These are phyloP conservation scores for Cydia splendana DNA, from an alignment of 1,140 invertebrate genomes.

Conservation along the genomic window DNA sequence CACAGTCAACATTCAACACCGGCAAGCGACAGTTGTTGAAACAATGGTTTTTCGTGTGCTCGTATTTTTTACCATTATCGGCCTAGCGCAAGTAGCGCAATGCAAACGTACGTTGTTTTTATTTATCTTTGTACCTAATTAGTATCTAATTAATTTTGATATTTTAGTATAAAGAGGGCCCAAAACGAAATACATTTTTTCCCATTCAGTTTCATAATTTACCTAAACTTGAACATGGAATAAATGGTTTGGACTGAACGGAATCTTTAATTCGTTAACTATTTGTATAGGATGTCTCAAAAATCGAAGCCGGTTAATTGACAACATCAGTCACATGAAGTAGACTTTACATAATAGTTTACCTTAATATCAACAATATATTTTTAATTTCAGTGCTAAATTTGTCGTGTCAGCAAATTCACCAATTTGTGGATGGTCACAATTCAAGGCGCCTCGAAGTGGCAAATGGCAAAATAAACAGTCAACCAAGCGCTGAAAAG, in stretches of 20 bases:
- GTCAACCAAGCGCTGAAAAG: conserved; percentile 59
- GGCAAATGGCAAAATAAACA: conserved; percentile 50
- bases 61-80: conserved; percentile 1
- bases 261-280: too few species aligned
- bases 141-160: too few species aligned
- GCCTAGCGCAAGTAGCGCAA: conserved; percentile 6
- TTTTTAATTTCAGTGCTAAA: conserved; percentile 50
- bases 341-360: too few species aligned
- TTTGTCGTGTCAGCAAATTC: conserved; percentile 57
- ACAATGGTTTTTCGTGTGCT: not conserved
- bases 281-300: too few species aligned
- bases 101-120: conserved; percentile 11
- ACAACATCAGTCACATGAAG: too few species aligned
- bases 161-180: too few species aligned
- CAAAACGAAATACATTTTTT: too few species aligned
- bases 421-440: conserved; percentile 60
- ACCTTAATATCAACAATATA: not conserved
- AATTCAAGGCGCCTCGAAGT: conserved; percentile 52
- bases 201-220: too few species aligned
- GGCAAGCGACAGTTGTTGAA: conserved; percentile 20
- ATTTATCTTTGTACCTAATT: not conserved
- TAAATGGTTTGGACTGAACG: too few species aligned
- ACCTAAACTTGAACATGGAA: too few species aligned
- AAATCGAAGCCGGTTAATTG: too few species aligned
- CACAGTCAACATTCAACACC: conserved; percentile 1